These are phyloP conservation scores for Brachyhypopomus gauderio DNA, from an alignment of 2,113 vertebrate genomes.

Conservation along the genomic window DNA sequence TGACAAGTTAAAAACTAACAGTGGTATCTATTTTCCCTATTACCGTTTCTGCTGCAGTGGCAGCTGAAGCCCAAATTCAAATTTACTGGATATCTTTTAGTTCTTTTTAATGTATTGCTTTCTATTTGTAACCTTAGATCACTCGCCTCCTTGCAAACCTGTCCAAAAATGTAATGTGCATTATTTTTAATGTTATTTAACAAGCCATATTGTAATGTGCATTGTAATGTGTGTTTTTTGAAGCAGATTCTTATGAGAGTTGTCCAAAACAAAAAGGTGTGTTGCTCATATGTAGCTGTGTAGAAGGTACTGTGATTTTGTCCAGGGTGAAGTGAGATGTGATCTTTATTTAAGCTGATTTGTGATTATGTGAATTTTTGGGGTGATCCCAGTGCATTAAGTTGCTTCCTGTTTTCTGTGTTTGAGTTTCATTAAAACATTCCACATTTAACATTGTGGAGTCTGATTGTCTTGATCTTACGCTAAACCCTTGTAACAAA, in stretches of 20 bases:
- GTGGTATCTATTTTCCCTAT: slow-evolving; percentile 17
- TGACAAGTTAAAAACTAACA: slow-evolving; percentile 5
- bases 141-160: slow-evolving; percentile 1
- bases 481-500: not conserved
- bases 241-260: slow-evolving; percentile 9
- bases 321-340: slow-evolving; percentile 31
- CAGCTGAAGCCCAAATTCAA: slow-evolving; percentile 6
- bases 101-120: slow-evolving; percentile 22
- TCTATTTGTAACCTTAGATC: slow-evolving; percentile 6
- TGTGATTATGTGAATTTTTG: slow-evolving; percentile 33
- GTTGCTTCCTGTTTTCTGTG: slow-evolving; percentile 37
- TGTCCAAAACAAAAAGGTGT: slow-evolving; percentile 31
- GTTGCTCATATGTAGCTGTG: slow-evolving; percentile 28
- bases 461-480: not conserved
- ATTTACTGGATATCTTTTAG: slow-evolving; percentile 10
- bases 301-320: slow-evolving; percentile 45
- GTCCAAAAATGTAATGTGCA: slow-evolving; percentile 21
- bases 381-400: slow-evolving; percentile 16
- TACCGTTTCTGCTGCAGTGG: slow-evolving; percentile 31
- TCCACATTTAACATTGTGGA: slow-evolving; percentile 16
- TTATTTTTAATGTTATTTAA: slow-evolving; percentile 43
- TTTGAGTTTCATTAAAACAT: slow-evolving; percentile 51
- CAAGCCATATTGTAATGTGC: slow-evolving; percentile 47
- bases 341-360: slow-evolving; percentile 36
- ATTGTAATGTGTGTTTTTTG: slow-evolving; percentile 30